A percentile compares a stretch with the other conserved stretches of the same genome.
Conservation (phyloP, 2,113 vertebrate genomes). For the Mystacornis crossleyi region DNA sequence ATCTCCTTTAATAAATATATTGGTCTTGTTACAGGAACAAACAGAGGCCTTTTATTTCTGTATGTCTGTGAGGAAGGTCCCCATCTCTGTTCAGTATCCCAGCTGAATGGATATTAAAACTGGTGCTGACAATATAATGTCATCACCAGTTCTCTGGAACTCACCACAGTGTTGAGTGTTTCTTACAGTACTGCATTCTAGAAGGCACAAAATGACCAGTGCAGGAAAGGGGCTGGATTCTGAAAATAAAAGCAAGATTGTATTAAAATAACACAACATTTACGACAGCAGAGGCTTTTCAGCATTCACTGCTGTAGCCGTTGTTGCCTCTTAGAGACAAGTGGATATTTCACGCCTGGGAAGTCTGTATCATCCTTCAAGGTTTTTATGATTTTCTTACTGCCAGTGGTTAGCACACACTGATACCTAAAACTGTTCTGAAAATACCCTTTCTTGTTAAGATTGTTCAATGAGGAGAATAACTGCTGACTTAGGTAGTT, state of each 20-base stretch:
- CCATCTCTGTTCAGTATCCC: not conserved
- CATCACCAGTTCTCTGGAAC: not conserved
- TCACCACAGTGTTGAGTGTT: not conserved
- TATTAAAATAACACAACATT: not conserved
- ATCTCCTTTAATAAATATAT: not conserved
- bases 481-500: not conserved
- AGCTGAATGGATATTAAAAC: not conserved
- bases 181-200: not conserved
- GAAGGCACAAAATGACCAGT: not conserved
- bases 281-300: not conserved
- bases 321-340: not conserved
- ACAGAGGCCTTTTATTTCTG: not conserved
- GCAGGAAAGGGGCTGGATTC: not conserved
- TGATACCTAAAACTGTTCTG: not conserved
- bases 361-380: not conserved
- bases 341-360: not conserved
- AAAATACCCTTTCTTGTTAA: not conserved
- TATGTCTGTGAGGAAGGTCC: not conserved
- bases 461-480: not conserved
- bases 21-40: not conserved
- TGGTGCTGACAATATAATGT: not conserved
- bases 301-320: not conserved
- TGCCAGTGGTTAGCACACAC: not conserved
- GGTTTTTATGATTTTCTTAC: not conserved
- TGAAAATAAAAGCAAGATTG: not conserved